These are phyloP conservation scores for Entomyzon cyanotis DNA, from an alignment of 2,113 vertebrate species.

Conservation along the genomic window DNA sequence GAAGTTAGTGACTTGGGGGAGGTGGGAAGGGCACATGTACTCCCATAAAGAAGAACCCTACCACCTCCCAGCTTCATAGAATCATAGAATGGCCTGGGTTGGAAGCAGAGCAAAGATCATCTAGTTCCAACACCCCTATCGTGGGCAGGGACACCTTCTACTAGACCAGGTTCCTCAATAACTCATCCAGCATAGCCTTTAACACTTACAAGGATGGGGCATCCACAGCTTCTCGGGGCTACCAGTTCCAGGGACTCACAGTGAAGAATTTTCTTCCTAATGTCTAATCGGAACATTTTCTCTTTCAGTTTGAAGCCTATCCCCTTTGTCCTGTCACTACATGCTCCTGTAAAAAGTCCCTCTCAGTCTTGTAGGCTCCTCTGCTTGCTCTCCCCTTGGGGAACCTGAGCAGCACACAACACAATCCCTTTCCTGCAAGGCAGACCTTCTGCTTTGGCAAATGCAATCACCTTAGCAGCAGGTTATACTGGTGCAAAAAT, in stretches of 20 bases:
- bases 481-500: fast-evolving
- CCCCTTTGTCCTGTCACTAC: not conserved
- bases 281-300: not conserved
- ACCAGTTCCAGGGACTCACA: not conserved
- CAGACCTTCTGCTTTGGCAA: not conserved
- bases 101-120: not conserved
- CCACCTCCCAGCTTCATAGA: not conserved
- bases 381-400: not conserved
- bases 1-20: fast-evolving
- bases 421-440: no score
- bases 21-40: fast-evolving
- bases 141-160: not conserved
- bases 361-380: not conserved
- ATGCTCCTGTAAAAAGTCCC: not conserved
- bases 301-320: not conserved
- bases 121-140: fast-evolving
- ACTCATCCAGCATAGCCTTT: not conserved
- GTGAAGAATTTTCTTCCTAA: not conserved
- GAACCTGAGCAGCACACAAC: not conserved
- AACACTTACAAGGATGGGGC: not conserved
- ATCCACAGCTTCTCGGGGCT: not conserved
- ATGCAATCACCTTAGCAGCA: not conserved
- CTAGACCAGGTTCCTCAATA: not conserved
- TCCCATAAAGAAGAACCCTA: not conserved
- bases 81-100: not conserved